Conservation (phyloP, 1,140 invertebrate species). For the Calliopsis andreniformis region DNA sequence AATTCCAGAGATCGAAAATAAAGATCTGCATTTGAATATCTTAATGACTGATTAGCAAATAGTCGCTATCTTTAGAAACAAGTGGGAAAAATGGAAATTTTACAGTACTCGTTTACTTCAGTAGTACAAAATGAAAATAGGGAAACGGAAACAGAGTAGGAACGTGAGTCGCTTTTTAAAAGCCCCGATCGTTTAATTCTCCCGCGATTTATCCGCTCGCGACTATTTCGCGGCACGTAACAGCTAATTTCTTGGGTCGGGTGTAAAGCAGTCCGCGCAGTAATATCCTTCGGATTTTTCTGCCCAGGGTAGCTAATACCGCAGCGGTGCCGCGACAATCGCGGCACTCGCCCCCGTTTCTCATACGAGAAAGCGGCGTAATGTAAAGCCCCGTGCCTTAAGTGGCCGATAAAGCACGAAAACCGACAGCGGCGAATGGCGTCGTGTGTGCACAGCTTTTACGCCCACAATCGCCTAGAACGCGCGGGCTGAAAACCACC, state of each 20-base stretch:
- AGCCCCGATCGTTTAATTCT: constrained; percentile 1
- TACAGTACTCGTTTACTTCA: no score
- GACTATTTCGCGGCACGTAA: constrained; percentile 36
- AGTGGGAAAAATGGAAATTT: no score
- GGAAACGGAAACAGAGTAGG: no score
- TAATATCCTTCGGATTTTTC: constrained; percentile 12
- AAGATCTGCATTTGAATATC: no score
- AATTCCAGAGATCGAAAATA: no score
- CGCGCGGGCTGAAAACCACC: constrained; percentile 9
- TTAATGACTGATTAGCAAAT: no score
- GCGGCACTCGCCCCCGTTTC: constrained; percentile 23
- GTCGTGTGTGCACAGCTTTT: constrained; percentile 5
- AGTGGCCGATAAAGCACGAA: constrained; percentile 52
- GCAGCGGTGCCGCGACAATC: constrained; percentile 17
- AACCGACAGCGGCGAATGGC: constrained; percentile 30
- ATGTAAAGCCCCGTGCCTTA: constrained; percentile 15
- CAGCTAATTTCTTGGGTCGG: constrained; percentile 18
- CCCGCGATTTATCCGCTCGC: not conserved
- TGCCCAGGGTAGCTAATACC: constrained; percentile 5
- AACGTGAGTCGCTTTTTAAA: no score
- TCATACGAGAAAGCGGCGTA: constrained; percentile 2
- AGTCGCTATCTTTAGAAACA: no score
- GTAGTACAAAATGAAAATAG: no score
- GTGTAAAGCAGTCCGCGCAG: not conserved
- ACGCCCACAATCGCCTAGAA: not conserved